Evolutionary conservation across 1,140 invertebrate genomes (phyloP).

Genomic region (Drosophila pseudoananassae): DNA sequence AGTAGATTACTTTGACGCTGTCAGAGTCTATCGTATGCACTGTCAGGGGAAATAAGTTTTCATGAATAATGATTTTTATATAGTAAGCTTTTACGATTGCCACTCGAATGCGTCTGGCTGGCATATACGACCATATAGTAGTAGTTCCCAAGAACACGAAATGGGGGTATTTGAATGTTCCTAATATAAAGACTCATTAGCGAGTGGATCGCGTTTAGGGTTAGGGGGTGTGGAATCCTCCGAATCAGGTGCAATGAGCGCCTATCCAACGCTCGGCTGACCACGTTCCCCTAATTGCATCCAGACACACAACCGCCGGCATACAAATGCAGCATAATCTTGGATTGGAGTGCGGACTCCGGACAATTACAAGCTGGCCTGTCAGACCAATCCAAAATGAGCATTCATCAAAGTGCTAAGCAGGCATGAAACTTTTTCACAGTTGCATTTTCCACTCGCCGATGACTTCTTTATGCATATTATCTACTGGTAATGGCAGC

Average conservation of each 20-base stretch:
- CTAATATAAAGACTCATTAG: slow-evolving; percentile 22
- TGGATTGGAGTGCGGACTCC: not conserved
- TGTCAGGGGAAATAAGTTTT: not conserved
- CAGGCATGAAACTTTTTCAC: slow-evolving; percentile 46
- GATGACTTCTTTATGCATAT: slow-evolving; percentile 44
- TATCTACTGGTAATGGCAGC: slow-evolving; percentile 30
- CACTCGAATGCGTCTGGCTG: not conserved
- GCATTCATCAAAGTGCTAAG: slow-evolving; percentile 43
- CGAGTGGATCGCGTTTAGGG: not conserved
- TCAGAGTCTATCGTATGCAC: not conserved
- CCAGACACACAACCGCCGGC: slow-evolving; percentile 21
- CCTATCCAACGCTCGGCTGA: slow-evolving; percentile 24
- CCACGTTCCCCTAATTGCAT: slow-evolving; percentile 51
- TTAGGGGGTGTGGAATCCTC: not conserved
- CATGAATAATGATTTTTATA: slow-evolving; percentile 19
- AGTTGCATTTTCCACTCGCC: slow-evolving; percentile 41
- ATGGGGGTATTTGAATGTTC: slow-evolving; percentile 1
- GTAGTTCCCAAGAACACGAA: slow-evolving; percentile 32
- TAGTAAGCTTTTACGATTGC: slow-evolving; percentile 7
- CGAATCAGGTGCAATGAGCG: slow-evolving; percentile 22
- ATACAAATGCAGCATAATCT: slow-evolving; percentile 49
- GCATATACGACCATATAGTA: slow-evolving; percentile 2
- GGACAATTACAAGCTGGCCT: slow-evolving; percentile 30
- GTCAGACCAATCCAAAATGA: slow-evolving; percentile 28
- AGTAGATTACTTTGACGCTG: not conserved